Percentiles rank a stretch among this genome's conserved stretches.
Conservation (phyloP, 2,797 vertebrate genomes). For the Orestias chungarensis region DNA sequence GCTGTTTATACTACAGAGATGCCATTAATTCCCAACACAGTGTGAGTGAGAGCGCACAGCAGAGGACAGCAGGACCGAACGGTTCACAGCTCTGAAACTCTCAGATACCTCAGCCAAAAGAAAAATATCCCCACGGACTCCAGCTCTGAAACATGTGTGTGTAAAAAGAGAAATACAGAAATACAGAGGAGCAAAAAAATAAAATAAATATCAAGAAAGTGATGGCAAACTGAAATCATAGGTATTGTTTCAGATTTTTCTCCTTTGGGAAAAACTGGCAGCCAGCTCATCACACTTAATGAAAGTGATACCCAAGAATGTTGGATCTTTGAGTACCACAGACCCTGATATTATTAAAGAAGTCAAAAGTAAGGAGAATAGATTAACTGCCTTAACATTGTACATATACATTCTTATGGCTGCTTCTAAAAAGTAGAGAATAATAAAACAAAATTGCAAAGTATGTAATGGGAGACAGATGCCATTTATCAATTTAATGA, state of each 20-base stretch:
- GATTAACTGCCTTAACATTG: conserved; percentile 10
- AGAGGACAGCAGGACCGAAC: conserved; percentile 66
- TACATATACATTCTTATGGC: neutral
- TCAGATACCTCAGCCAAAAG: conserved; percentile 75
- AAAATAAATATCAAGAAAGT: too few species aligned
- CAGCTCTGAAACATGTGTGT: conserved; percentile 35
- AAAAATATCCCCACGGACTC: conserved; percentile 71
- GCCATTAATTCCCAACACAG: conserved; percentile 74
- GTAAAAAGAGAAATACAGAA: conserved; percentile 9
- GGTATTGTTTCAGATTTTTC: conserved; percentile 60
- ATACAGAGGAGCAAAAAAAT: conserved; percentile 7
- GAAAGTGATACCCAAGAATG: conserved; percentile 49
- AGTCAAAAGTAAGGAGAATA: conserved; percentile 20
- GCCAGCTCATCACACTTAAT: conserved; percentile 56
- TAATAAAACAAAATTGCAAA: neutral
- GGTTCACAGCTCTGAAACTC: conserved; percentile 68
- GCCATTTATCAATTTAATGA: too few species aligned
- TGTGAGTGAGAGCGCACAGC: conserved; percentile 59
- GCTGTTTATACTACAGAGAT: conserved; percentile 69
- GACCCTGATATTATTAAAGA: conserved; percentile 41
- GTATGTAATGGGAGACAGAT: neutral
- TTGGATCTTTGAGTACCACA: conserved; percentile 45
- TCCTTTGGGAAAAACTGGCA: conserved; percentile 54
- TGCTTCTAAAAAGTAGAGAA: neutral
- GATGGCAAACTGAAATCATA: conserved; percentile 58